A percentile compares a stretch with the other conserved stretches of the same genome.
phyloP scores from a whole-genome alignment of 2,888 invertebrate species.

The Drosophila hamatofila region DNA sequence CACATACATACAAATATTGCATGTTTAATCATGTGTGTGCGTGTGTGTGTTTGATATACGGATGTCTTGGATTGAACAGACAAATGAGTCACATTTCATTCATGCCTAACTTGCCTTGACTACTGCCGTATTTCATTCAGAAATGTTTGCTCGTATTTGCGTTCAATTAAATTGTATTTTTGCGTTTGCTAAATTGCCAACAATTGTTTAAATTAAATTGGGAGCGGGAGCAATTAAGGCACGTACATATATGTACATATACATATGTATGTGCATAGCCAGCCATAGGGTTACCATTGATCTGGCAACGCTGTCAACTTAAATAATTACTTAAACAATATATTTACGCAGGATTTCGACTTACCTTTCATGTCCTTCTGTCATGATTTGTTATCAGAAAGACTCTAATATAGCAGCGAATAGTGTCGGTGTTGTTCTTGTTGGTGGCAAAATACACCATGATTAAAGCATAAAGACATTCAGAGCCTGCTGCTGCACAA shows the following conservation, averaged over 20 bases:
- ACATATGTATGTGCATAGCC: background rate
- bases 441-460: conserved; percentile 91
- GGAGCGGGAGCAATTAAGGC: conserved; percentile 37
- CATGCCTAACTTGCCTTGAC: conserved; percentile 42
- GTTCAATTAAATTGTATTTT: conserved; percentile 53
- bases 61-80: conserved; percentile 41
- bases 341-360: conserved; percentile 71
- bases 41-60: conserved; percentile 1
- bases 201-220: conserved; percentile 48
- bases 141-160: conserved; percentile 31
- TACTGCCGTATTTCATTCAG: conserved; percentile 52
- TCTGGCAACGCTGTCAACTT: conserved; percentile 39
- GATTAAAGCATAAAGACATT: conserved; percentile 92
- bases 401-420: conserved; percentile 93
- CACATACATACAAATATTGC: background rate
- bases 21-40: conserved; percentile 2
- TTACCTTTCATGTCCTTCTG: conserved; percentile 96
- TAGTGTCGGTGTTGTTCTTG: conserved; percentile 86
- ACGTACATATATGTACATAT: background rate
- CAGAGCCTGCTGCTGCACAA: conserved; percentile 82
- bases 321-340: background rate
- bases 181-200: conserved; percentile 49
- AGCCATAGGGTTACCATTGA: background rate
- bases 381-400: conserved; percentile 94
- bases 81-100: conserved; percentile 62